Base-by-base conservation (phyloP, 2,888 invertebrate genomes). In the Xanthia togata region DNA sequence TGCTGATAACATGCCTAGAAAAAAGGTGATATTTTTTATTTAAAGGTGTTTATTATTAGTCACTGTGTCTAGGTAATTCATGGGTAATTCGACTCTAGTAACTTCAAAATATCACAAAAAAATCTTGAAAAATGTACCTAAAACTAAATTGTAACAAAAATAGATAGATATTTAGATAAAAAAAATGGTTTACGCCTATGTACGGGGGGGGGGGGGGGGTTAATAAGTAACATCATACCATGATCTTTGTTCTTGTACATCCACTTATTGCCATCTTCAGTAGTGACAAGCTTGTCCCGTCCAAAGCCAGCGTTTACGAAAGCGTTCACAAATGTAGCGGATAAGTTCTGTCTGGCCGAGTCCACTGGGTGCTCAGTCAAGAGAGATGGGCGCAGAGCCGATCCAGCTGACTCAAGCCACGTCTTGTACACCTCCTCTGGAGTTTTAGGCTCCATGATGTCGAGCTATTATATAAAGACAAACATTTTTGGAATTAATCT, bases 361-460 rank as follows among this genome's bases (percentile, higher is more conserved):
- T 99, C 99, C 0, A 99, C 98, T 0, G 98, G 97, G 90, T 98
- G 98, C 64, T 97, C 97, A 9, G 98, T 97, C 2, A 98, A 97
- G 65, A 98, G 97, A 0, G 98, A 97, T 0, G 98, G 98, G 50
- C 98, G 97, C 2, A 97, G 92, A 6, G 97, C 97, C 4, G 97
- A 96, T 0, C 97, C 97, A 0, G 98, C 97, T 74, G 98, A 98
- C 95, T 99, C 99, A 82, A 99, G 96, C 97, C 99, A 99, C 0
- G 98, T 98, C 95, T 99, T 99, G 96, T 99, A 99, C 20, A 99
- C 99, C 92, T 99, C 99, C 93, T 99, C 99, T 0, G 99, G 99
- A 0, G 98, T 98, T 96, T 99, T 99, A 0, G 99, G 99, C 93
- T 99, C 99, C 98, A 99, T 98, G 86, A 99, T 99, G 93, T 99